Base-by-base conservation (phyloP, 1,140 invertebrate genomes). In the Meloidogyne chitwoodi region DNA sequence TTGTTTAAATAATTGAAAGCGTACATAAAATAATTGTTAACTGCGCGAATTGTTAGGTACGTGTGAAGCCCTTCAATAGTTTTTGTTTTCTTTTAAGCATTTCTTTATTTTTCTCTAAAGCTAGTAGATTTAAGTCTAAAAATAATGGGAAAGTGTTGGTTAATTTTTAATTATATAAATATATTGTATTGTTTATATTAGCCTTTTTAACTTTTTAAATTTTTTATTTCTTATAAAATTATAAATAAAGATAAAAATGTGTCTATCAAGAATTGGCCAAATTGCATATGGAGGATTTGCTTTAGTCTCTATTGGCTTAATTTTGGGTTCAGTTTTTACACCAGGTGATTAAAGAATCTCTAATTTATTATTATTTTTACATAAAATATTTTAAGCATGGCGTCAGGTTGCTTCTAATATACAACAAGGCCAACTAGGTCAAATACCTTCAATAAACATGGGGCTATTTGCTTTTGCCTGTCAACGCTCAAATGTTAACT, bases 261-360 rank as follows among this genome's bases (percentile, higher is more conserved):
- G 81, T 70, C 24, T 81, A n/a, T 80, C 81, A 3, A 64, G 44
- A 34, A 38, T 83, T 61, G 77, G 77, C 19, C 81, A 82, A 67
- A 82, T 82, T 68, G 48, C 81, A n/a, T 82, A 82, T 73, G 81
- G 77, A 8, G 63, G 41, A 24, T 34, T 76, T 19, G 80, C 79
- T n/a, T 67, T 82, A 29, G 24, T 63, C 14, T 74, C 80, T 4
- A 19, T 83, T 19, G 73, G 61, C 0, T 75, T 82, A 29, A 83
- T 79, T 16, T n/a, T 83, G 14, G 78, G 48, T n/a, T 38, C 68
- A 10, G 31, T 80, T 16, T 82, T 82, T 48, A 83, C 81, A 24
- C 81, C 81, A 27, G 81, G 81, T 77, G 10, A 19, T 6, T 73
- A 1, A 12, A 19, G 24, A n/a, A 10, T 22, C 62, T n/a, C 8